Evolutionary conservation across 2,113 vertebrate genomes (phyloP).

Genomic region (Cochlearius cochlearius): DNA sequence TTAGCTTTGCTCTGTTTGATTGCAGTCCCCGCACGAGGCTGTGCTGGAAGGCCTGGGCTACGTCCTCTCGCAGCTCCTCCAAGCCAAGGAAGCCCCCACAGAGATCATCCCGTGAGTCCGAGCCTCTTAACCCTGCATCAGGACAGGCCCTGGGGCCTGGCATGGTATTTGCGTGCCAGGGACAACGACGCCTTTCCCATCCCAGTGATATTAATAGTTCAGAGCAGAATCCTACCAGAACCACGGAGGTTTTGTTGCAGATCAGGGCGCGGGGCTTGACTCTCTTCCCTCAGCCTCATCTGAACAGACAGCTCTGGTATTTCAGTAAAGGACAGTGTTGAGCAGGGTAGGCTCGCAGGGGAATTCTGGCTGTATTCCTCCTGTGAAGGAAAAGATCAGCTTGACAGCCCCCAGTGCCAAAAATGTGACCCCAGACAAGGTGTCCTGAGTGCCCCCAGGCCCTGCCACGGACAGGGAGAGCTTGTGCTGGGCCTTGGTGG

Average conservation of each 20-base stretch:
- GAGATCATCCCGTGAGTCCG: constrained; percentile 86
- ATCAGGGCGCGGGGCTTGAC: not conserved
- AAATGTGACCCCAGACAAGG: not conserved
- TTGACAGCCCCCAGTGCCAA: not conserved
- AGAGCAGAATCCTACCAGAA: not conserved
- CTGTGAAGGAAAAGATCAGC: not conserved
- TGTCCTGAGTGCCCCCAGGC: not conserved
- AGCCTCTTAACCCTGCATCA: not conserved
- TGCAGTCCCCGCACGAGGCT: constrained; percentile 82
- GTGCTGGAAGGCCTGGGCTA: constrained; percentile 92
- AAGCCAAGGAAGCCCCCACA: constrained; percentile 80
- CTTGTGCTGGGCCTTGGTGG: not conserved
- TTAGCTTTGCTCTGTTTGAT: constrained; percentile 48
- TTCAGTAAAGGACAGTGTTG: not conserved
- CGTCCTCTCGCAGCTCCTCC: constrained; percentile 91
- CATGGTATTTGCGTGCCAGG: not conserved
- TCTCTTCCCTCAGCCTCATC: not conserved
- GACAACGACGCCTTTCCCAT: accelerated
- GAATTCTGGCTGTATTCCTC: not conserved
- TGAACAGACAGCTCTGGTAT: constrained; percentile 8
- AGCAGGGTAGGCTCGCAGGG: not conserved
- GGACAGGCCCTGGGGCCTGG: not conserved
- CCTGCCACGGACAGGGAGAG: not conserved
- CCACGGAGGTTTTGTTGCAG: not conserved
- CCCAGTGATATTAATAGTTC: not conserved